A percentile compares a stretch with the other conserved stretches of the same genome.
Conservation (phyloP, 2,113 vertebrate genomes). For the Sturnus vulgaris region DNA sequence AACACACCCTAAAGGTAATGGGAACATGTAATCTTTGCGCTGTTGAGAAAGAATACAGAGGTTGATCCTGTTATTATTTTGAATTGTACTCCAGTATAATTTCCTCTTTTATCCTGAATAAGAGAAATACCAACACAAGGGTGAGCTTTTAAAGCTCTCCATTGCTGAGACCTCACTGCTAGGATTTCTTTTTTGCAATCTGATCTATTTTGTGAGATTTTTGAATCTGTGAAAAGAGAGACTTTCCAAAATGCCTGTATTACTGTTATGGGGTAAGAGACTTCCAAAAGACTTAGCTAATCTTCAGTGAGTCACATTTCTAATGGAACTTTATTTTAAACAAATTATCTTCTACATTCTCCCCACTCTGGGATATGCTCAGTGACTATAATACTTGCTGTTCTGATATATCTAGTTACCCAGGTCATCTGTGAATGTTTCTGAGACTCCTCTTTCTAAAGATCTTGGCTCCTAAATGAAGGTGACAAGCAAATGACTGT, state of each 20-base stretch:
- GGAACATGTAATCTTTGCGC: not conserved
- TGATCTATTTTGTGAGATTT: not conserved
- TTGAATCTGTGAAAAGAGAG: not conserved
- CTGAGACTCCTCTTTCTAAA: not conserved
- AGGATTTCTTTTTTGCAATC: not conserved
- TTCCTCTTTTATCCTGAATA: not conserved
- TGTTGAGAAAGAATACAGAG: not conserved
- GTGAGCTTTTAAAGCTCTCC: not conserved
- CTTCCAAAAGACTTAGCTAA: not conserved
- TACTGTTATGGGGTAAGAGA: not conserved
- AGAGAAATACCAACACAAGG: not conserved
- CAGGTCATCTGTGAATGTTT: not conserved
- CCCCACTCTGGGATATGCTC: not conserved
- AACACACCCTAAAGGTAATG: not conserved
- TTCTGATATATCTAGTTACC: not conserved
- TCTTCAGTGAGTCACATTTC: not conserved
- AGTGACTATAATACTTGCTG: not conserved
- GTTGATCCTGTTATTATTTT: constrained; percentile 8
- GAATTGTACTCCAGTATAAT: not conserved
- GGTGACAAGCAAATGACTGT: not conserved
- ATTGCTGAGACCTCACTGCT: not conserved
- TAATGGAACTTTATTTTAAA: not conserved
- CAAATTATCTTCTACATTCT: not conserved
- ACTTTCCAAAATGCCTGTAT: not conserved
- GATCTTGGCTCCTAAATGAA: not conserved